These are phyloP conservation scores for Propithecus perrieri DNA, from an alignment of 2,797 vertebrate species.

Conservation along the genomic window DNA sequence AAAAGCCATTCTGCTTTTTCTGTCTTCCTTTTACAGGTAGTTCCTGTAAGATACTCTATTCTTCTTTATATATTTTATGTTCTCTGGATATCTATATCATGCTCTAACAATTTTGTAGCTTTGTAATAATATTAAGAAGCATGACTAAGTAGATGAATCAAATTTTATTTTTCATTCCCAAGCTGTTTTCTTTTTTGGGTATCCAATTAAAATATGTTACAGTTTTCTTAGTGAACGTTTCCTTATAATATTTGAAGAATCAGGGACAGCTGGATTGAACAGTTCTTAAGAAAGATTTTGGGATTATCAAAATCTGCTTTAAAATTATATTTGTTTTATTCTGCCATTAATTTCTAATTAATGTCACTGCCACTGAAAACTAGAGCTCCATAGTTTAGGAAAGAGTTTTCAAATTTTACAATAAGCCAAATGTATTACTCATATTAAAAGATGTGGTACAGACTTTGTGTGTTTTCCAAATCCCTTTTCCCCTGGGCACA, in stretches of 20 bases:
- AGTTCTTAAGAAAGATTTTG: not conserved
- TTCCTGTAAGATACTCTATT: not conserved
- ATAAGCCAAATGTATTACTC: not conserved
- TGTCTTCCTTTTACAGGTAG: not conserved
- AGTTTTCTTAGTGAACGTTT: conserved; percentile 2
- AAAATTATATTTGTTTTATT: conserved; percentile 27
- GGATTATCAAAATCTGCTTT: not conserved
- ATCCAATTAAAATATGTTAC: conserved; percentile 17
- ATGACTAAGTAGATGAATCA: not conserved
- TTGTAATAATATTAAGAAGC: not conserved
- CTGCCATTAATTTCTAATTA: not conserved
- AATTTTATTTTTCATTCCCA: conserved; percentile 24
- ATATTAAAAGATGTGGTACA: not conserved
- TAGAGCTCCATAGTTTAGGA: not conserved
- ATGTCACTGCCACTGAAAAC: not conserved
- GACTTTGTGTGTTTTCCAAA: not conserved
- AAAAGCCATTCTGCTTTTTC: not conserved
- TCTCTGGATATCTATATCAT: not conserved
- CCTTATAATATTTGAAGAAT: not conserved
- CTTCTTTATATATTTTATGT: not conserved
- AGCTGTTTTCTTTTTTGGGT: not conserved
- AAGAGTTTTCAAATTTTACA: conserved; percentile 4
- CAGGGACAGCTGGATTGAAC: conserved; percentile 10
- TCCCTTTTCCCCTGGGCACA: too few relatives aligned
- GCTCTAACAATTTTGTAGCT: not conserved